These are phyloP conservation scores for Sceloporus tristichus DNA, from an alignment of 2,113 vertebrate genomes.

Conservation along the genomic window DNA sequence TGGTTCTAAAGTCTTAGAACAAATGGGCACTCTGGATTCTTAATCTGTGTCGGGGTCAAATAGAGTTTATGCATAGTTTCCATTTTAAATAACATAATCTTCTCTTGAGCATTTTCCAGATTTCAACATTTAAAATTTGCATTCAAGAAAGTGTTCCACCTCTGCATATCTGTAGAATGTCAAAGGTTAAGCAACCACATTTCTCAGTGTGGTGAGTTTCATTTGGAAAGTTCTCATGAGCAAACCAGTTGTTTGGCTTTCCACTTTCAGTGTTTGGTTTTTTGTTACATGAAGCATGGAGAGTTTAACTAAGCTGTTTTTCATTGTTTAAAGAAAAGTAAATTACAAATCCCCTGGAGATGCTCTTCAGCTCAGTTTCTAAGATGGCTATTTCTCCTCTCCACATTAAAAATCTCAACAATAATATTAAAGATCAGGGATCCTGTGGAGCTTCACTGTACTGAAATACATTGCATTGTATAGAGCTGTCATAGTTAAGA, in stretches of 20 bases:
- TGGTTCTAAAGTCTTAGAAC: not conserved
- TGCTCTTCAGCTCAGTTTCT: constrained; percentile 30
- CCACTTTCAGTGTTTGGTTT: constrained; percentile 72
- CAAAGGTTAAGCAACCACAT: constrained; percentile 54
- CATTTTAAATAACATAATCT: not conserved
- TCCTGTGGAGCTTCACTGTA: not conserved
- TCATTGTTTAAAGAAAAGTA: constrained; percentile 52
- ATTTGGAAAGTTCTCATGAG: constrained; percentile 70
- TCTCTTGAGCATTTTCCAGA: constrained; percentile 29
- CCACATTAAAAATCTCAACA: constrained; percentile 12
- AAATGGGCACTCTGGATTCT: not conserved
- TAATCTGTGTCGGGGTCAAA: constrained; percentile 1
- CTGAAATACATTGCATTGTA: constrained; percentile 14
- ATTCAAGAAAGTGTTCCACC: accelerated
- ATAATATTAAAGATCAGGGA: constrained; percentile 10
- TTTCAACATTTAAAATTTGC: not conserved
- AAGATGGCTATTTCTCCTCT: constrained; percentile 14
- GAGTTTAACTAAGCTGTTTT: constrained; percentile 68
- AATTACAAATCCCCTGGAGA: constrained; percentile 57
- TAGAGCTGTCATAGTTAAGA: not conserved
- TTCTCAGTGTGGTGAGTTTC: constrained; percentile 62
- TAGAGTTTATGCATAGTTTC: constrained; percentile 33
- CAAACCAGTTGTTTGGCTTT: constrained; percentile 73
- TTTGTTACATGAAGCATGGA: constrained; percentile 62
- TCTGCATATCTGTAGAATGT: not conserved